Base-by-base conservation (phyloP, 1,140 invertebrate species). In the Drosophila sp. region DNA sequence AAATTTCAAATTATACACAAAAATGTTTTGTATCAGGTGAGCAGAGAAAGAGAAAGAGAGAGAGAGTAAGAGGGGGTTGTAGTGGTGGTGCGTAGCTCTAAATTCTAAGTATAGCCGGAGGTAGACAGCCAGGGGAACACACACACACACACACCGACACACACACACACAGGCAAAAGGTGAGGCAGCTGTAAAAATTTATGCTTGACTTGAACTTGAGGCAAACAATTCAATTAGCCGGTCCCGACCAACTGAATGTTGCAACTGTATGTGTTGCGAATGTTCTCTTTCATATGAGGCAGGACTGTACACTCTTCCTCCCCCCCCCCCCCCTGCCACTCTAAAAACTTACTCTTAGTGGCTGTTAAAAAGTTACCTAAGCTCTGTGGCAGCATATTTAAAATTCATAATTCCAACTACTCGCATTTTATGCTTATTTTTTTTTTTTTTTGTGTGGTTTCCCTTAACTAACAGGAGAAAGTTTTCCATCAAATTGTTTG, bases 1-100 rank as follows among this genome's bases (percentile, higher is more conserved):
- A 79, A 70, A 87, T 83, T 83, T 83, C 61, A 67, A 85, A 84
- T 80, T 84, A 71, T 72, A 80, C 44, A 71, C 66, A 70, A 57
- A 75, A 66, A 83, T 70, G 70, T 41, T 70, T 41, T 27, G 27
- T 55, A 63, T 54, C 79, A 81, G 79, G 79, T 81, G 74, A 79
- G 50, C 60, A 61, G 27, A 25, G 33, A 3, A 32, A 23, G 25
- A n/a, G 25, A 68, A 67, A 44, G 25, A 40, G 23, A 25, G 11
- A 25, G 10, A 32, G 55, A 3, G 17, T 11, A 6, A 23, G 32
- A n/a, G 33, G 4, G 23, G 23, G 6, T 23, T 47, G 23, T 47
- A 47, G 44, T 47, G 23, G 44, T 3, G 7, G 23, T 50, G 44
- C 44, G 44, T 27, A 50, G 23, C 44, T 50, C 23, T 50, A 50